Percentiles rank a stretch among this genome's conserved stretches.
Conservation (phyloP, 2,888 invertebrate species). For the Criorhina ranunculi region DNA sequence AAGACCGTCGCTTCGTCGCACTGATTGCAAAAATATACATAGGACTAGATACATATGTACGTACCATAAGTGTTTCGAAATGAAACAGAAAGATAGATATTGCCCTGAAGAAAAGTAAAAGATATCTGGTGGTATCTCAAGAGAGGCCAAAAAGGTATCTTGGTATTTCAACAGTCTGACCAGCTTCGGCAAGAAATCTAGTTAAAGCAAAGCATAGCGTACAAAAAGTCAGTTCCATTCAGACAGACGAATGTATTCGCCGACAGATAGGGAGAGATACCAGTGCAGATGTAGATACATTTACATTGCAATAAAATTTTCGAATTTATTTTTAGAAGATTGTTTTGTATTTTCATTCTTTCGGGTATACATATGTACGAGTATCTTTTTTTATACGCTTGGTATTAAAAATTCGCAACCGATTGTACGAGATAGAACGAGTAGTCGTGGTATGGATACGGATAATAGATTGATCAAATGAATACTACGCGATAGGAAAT, state of each 20-base stretch:
- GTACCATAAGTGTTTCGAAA: neutral
- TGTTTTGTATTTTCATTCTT: slow-evolving; percentile 58
- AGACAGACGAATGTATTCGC: slow-evolving; percentile 25
- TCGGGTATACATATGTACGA: slow-evolving; percentile 33
- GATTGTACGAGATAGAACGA: slow-evolving; percentile 18
- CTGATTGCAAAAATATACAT: slow-evolving; percentile 21
- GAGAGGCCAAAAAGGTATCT: slow-evolving; percentile 38
- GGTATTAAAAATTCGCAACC: slow-evolving; percentile 4
- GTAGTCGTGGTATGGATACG: neutral
- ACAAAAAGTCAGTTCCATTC: slow-evolving; percentile 53
- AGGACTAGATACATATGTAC: neutral
- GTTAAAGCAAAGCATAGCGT: slow-evolving; percentile 38
- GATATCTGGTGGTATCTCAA: slow-evolving; percentile 12
- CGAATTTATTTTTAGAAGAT: slow-evolving; percentile 63
- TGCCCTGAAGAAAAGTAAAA: slow-evolving; percentile 22
- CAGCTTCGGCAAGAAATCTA: slow-evolving; percentile 48
- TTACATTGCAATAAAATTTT: slow-evolving; percentile 59
- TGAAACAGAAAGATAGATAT: slow-evolving; percentile 39
- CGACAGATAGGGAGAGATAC: slow-evolving; percentile 41
- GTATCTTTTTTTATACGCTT: slow-evolving; percentile 42
- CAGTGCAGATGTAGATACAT: slow-evolving; percentile 48
- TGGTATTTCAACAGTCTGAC: slow-evolving; percentile 47
- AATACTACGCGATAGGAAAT: slow-evolving; percentile 10
- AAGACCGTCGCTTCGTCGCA: slow-evolving; percentile 5
- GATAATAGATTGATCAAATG: slow-evolving; percentile 7